Evolutionary conservation across 2,113 vertebrate genomes (phyloP), one percentile per base, ranked within the genome.

Genomic region (Urocolius indicus): DNA sequence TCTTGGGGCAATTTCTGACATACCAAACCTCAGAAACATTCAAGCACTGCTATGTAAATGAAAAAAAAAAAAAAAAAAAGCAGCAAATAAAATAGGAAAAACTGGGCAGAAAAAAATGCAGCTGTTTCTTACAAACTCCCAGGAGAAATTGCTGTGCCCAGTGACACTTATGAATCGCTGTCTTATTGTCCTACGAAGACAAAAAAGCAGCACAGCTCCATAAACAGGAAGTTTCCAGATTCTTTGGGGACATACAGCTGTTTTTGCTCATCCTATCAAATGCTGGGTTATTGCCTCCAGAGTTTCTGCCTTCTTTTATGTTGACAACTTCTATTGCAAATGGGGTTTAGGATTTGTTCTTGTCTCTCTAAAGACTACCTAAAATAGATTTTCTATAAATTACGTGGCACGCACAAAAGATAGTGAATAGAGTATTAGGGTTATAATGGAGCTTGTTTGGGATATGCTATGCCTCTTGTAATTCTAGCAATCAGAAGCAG

Each of bases 241-340:
- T 90, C 87, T 92, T 75, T 84, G 54, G 89, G 84, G 66, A 84
- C 54, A 68, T 72, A 29, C 36, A 81, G 61, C 51, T 77, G 61
- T 17, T 80, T 86, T 76, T 68, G 77, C 73, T 93, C 61, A 36
- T 79, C 83, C 57, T 63, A 71, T 74, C 61, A 95, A 78, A 61
- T 89, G 45, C 80, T 90, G 41, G 62, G 36, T 90, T 92, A 77
- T 83, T 94, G 90, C 51, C 76, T 93, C 83, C 74, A 30, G 54
- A 92, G 69, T 43, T 62, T 65, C 43, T 87, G 69, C 24, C 46
- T 61, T 89, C 73, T 91, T 91, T 96, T 66, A 93, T 68, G 69
- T 79, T 87, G 69, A 87, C 69, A 95, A 93, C 82, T 84, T 15
- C 43, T 89, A 69, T 8, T 89, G 91, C 57, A 94, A 95, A 91